phyloP scores from a whole-genome alignment of 2,888 invertebrate genomes.

The Smittia sp. region DNA sequence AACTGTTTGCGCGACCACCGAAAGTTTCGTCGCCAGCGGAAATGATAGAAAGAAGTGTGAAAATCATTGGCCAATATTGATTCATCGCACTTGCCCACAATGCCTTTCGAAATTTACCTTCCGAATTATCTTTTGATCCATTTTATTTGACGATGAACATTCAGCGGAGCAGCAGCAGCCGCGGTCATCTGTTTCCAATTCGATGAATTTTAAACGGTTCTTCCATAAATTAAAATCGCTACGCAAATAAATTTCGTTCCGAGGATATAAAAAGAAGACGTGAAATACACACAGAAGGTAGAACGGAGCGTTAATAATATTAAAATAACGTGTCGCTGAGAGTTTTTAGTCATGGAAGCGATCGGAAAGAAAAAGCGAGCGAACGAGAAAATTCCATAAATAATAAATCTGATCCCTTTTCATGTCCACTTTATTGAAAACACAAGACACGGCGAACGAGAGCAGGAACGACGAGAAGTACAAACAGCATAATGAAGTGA shows the following conservation, averaged over 20 bases:
- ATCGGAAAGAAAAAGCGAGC: not conserved
- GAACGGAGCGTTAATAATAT: slow-evolving; percentile 30
- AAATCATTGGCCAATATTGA: too few relatives aligned
- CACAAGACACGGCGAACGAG: slow-evolving; percentile 15
- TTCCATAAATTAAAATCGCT: slow-evolving; percentile 31
- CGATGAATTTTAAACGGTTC: not conserved
- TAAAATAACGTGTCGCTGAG: slow-evolving; percentile 32
- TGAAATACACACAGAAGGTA: slow-evolving; percentile 2
- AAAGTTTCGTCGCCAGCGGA: too few relatives aligned
- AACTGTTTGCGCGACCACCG: too few relatives aligned
- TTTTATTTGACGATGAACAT: not conserved
- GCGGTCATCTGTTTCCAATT: not conserved
- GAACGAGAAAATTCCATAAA: slow-evolving; percentile 29
- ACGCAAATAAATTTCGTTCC: not conserved
- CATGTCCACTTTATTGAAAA: slow-evolving; percentile 40
- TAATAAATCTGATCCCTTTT: slow-evolving; percentile 41
- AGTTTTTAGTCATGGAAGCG: not conserved
- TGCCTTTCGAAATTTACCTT: too few relatives aligned
- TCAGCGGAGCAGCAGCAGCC: too few relatives aligned
- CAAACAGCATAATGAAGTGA: slow-evolving; percentile 40
- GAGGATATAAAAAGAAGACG: not conserved
- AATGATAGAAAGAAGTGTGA: too few relatives aligned
- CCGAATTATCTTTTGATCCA: too few relatives aligned
- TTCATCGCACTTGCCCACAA: too few relatives aligned
- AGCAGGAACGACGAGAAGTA: slow-evolving; percentile 3